A percentile compares a stretch with the other conserved stretches of the same genome.
Conservation (phyloP, 2,888 invertebrate species). For the Theretra japonica region DNA sequence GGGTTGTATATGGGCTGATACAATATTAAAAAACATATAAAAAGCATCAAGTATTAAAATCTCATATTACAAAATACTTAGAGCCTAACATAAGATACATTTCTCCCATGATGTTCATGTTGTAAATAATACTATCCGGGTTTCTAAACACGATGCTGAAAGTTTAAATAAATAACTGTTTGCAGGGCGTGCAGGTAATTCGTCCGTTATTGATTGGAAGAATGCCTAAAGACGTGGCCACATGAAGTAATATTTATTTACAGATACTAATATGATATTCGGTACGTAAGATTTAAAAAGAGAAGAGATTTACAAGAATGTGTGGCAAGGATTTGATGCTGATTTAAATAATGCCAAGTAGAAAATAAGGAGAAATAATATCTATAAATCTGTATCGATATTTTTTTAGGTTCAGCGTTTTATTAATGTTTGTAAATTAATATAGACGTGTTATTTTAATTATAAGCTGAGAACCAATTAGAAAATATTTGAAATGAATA, state of each 20-base stretch:
- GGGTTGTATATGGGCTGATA: too few relatives aligned
- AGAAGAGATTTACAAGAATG: too few relatives aligned
- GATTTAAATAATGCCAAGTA: too few relatives aligned
- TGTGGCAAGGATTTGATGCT: too few relatives aligned
- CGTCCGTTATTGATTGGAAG: constrained; percentile 57
- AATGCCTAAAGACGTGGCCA: constrained; percentile 44
- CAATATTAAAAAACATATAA: background rate
- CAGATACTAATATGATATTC: background rate
- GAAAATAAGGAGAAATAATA: too few relatives aligned
- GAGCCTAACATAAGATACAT: background rate
- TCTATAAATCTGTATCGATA: too few relatives aligned
- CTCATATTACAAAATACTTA: background rate
- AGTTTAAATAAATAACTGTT: constrained; percentile 56
- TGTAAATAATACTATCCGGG: constrained; percentile 53
- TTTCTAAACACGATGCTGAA: constrained; percentile 44
- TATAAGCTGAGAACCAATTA: too few relatives aligned
- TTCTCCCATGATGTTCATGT: constrained; percentile 35
- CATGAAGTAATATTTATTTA: background rate
- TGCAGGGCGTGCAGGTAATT: constrained; percentile 50
- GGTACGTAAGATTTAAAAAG: too few relatives aligned
- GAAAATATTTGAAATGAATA: too few relatives aligned
- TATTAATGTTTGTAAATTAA: too few relatives aligned
- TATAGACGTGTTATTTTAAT: too few relatives aligned
- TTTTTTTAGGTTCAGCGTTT: too few relatives aligned
- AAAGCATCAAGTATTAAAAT: background rate